A percentile compares a stretch with the other conserved stretches of the same genome.
These are phyloP conservation scores for Falco novaeseelandiae DNA, from an alignment of 2,797 vertebrate genomes.

Conservation along the genomic window DNA sequence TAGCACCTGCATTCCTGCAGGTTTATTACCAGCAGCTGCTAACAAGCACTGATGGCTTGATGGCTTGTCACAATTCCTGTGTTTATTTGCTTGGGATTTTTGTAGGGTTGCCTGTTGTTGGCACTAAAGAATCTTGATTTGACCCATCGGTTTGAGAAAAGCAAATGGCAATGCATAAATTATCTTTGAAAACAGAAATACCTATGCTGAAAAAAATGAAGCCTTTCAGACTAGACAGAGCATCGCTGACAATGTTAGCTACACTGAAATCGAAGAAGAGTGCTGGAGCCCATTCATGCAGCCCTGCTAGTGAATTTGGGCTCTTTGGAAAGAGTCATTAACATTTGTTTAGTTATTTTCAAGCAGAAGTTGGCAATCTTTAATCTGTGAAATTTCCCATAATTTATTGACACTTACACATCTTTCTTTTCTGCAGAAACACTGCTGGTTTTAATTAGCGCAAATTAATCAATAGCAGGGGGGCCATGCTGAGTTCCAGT, in stretches of 20 bases:
- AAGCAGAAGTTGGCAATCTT: slow-evolving; percentile 69
- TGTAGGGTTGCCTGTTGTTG: background rate
- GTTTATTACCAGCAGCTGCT: slow-evolving; percentile 54
- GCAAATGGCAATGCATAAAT: background rate
- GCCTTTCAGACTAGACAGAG: background rate
- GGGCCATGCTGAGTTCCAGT: slow-evolving; percentile 60
- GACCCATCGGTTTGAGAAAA: background rate
- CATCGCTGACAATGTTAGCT: background rate
- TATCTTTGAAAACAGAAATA: background rate
- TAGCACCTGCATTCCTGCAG: slow-evolving; percentile 10
- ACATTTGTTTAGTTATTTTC: slow-evolving; percentile 73
- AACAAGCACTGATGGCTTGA: slow-evolving; percentile 3
- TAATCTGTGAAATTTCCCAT: slow-evolving; percentile 68
- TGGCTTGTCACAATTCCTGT: background rate
- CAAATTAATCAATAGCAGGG: slow-evolving; percentile 78
- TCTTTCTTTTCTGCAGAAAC: slow-evolving; percentile 71
- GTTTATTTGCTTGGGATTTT: slow-evolving; percentile 16
- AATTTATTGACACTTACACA: slow-evolving; percentile 76
- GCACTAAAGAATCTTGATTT: slow-evolving; percentile 7
- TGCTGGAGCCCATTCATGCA: background rate
- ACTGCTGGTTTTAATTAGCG: slow-evolving; percentile 75
- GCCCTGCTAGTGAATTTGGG: background rate
- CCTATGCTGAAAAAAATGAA: background rate
- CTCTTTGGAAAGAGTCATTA: slow-evolving; percentile 53
- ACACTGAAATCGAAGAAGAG: background rate